phyloP scores from a whole-genome alignment of 2,113 vertebrate species.

The Calonectris borealis region DNA sequence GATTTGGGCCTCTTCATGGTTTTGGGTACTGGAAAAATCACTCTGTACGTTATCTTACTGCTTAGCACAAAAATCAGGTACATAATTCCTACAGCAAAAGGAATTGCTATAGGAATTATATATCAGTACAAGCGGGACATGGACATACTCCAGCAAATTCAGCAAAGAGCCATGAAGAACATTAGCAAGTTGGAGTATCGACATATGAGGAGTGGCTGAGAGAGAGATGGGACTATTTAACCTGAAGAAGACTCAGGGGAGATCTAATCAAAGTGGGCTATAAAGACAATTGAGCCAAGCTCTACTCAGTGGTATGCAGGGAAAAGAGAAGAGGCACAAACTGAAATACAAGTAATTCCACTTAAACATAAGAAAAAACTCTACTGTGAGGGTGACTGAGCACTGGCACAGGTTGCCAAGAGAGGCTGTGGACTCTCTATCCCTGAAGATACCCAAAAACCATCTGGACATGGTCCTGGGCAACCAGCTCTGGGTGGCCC shows the following conservation, averaged over 20 bases:
- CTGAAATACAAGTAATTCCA: not conserved
- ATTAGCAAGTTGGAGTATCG: accelerated
- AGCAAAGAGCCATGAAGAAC: not conserved
- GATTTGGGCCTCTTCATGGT: not conserved
- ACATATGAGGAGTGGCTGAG: not conserved
- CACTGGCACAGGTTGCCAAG: not conserved
- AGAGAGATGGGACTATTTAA: not conserved
- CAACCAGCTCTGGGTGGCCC: not conserved
- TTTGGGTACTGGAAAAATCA: not conserved
- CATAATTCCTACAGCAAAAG: not conserved
- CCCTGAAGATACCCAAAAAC: not conserved
- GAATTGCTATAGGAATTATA: not conserved
- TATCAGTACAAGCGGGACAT: not conserved
- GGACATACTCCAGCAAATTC: not conserved
- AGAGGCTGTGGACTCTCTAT: not conserved
- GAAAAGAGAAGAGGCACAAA: not conserved
- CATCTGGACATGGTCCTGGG: not conserved
- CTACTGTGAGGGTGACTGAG: not conserved
- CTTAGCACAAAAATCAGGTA: not conserved
- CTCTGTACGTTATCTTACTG: not conserved
- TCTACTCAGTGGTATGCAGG: not conserved
- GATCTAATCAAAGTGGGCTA: not conserved
- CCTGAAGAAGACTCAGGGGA: not conserved
- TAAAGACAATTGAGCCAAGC: not conserved
- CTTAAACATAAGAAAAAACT: not conserved